Conservation (phyloP, 2,113 vertebrate species). For the Onychorhynchus coronatus region DNA sequence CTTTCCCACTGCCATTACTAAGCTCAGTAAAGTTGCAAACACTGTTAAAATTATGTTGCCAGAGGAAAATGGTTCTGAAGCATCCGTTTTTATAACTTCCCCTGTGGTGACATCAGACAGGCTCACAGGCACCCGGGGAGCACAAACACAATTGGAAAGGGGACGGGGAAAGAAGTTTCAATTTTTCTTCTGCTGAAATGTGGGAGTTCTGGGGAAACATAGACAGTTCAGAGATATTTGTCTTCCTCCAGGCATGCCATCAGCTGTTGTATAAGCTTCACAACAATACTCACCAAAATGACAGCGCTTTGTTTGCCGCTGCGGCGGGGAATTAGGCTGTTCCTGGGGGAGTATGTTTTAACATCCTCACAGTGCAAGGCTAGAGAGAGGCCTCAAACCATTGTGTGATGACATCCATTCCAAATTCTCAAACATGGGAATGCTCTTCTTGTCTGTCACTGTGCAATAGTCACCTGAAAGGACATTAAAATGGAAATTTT, state of each 20-base stretch:
- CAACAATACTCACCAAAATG: slow-evolving; percentile 16
- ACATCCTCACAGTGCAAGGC: not conserved
- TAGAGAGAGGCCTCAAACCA: not conserved
- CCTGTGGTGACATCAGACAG: not conserved
- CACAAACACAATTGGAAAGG: not conserved
- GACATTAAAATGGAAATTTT: not conserved
- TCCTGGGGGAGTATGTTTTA: not conserved
- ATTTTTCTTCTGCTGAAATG: not conserved
- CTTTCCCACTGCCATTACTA: not conserved
- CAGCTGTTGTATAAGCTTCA: slow-evolving; percentile 19
- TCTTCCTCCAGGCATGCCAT: slow-evolving; percentile 46
- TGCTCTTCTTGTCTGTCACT: not conserved
- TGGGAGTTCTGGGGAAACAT: not conserved
- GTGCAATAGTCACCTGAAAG: not conserved
- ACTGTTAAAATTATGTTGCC: not conserved
- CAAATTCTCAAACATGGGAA: not conserved
- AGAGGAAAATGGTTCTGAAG: not conserved
- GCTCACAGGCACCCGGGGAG: not conserved
- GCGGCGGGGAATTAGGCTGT: not conserved
- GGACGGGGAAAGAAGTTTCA: not conserved
- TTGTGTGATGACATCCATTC: not conserved
- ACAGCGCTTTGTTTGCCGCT: slow-evolving; percentile 22
- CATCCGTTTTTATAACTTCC: not conserved
- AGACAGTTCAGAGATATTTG: slow-evolving; percentile 7
- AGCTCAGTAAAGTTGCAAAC: not conserved